Percentiles rank a stretch among this genome's conserved stretches.
These are phyloP conservation scores for Hydrocynus forskahlii DNA, from an alignment of 2,797 vertebrate species.

Conservation along the genomic window DNA sequence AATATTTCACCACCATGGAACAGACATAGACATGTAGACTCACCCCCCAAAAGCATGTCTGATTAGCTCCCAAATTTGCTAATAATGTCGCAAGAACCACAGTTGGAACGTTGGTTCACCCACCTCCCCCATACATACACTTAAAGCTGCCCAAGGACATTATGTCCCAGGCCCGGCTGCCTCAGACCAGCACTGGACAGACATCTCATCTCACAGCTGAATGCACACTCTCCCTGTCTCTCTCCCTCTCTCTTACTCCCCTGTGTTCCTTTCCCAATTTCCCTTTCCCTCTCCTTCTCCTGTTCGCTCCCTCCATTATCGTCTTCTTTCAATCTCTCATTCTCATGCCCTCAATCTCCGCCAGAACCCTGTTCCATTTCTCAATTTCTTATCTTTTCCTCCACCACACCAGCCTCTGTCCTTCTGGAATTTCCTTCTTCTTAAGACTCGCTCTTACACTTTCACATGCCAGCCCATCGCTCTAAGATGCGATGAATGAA, in stretches of 20 bases:
- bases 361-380: constrained; percentile 74
- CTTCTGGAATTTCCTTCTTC: constrained; percentile 55
- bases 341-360: constrained; percentile 74
- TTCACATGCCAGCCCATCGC: neutral
- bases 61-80: constrained; percentile 55
- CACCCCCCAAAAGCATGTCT: constrained; percentile 11
- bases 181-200: constrained; percentile 70
- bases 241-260: constrained; percentile 71
- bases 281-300: constrained; percentile 20
- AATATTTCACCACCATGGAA: neutral
- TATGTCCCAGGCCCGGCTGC: constrained; percentile 63
- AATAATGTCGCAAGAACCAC: constrained; percentile 60
- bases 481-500: neutral
- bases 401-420: constrained; percentile 54
- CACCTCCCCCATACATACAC: constrained; percentile 52
- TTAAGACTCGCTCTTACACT: constrained; percentile 49
- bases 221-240: constrained; percentile 67
- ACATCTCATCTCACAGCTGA: constrained; percentile 83
- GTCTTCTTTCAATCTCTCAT: constrained; percentile 74
- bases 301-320: constrained; percentile 71
- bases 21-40: neutral
- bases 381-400: constrained; percentile 54
- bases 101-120: constrained; percentile 20
- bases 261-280: constrained; percentile 74
- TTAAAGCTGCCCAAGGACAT: constrained; percentile 64